Evolutionary conservation across 1,140 invertebrate genomes (phyloP), one percentile per base, ranked within the genome.

Genomic region (Augochlora pura): DNA sequence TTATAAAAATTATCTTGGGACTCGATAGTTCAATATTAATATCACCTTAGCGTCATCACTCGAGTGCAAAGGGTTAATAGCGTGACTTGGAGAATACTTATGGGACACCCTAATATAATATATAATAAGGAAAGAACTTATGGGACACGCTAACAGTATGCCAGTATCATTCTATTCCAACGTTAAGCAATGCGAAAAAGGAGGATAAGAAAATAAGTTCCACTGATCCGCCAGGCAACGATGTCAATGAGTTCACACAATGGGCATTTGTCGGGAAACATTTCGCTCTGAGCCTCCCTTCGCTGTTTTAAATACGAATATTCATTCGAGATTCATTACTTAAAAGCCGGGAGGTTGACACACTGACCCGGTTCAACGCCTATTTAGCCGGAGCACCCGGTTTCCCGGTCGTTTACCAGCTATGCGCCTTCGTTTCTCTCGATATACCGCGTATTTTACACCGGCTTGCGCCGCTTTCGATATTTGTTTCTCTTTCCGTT

Each of bases 291-390:
- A 49, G 16, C 23, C 39, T 14, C 16, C 14, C 10, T 10, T 2
- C 16, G 10, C 39, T 8, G 21, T 16, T 42, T 39, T 70, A n/a
- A 68, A 67, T 66, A 59, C 52, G 54, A 64, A 77, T 65, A 82
- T 69, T 73, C 75, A 69, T 39, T 71, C 66, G 64, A 69, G 78
- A 81, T 85, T 84, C 82, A 85, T 85, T 83, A 83, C 81, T 73
- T 76, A 81, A 83, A 74, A 85, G 77, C 71, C 54, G 59, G 65
- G 23, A 70, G 69, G 68, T 81, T 83, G 71, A 76, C 84, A 73
- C 68, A 81, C 54, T 84, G 54, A 76, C 74, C 79, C 6, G 60
- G 7, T 68, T 69, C 46, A 46, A 38, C 54, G 42, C n/a, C 39
- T 49, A 42, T 71, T 81, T 69, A 49, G 39, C 38, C 65, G 54